Conservation (phyloP, 2,888 invertebrate species). For the Mesochorus sp. region DNA sequence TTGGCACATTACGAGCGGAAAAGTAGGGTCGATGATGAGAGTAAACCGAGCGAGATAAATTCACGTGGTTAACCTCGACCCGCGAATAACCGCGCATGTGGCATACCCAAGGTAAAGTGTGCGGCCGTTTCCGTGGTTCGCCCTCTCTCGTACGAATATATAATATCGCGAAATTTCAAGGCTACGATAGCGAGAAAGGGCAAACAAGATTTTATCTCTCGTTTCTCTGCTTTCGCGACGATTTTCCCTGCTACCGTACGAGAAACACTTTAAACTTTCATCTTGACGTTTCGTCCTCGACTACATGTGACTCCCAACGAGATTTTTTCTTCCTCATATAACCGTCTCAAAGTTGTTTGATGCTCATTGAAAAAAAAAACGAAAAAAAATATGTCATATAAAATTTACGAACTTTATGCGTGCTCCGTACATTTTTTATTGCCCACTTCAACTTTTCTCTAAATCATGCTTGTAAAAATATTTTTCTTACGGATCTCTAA, state of each 20-base stretch:
- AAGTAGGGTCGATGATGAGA: slow-evolving; percentile 32
- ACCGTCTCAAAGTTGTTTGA: no score
- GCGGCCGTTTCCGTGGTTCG: background rate
- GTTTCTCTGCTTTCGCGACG: background rate
- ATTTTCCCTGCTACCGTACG: background rate
- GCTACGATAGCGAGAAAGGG: background rate
- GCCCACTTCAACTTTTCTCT: no score
- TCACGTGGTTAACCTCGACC: slow-evolving; percentile 58
- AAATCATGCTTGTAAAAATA: no score
- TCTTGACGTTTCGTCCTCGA: background rate
- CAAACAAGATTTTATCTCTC: slow-evolving; percentile 19
- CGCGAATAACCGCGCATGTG: slow-evolving; percentile 24
- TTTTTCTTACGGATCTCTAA: no score
- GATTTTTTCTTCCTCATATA: no score
- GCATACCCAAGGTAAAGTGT: slow-evolving; percentile 45
- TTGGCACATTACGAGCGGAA: background rate
- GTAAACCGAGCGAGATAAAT: slow-evolving; percentile 43
- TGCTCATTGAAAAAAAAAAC: no score
- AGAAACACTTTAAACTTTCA: slow-evolving; percentile 27
- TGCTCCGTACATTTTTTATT: no score
- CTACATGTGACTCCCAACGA: background rate
- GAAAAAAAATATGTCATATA: no score
- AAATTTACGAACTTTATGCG: no score
- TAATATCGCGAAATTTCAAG: slow-evolving; percentile 50
- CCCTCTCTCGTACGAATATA: slow-evolving; percentile 15